Evolutionary conservation across 2,888 invertebrate genomes (phyloP).

Genomic region (Lasioglossum lativentre): DNA sequence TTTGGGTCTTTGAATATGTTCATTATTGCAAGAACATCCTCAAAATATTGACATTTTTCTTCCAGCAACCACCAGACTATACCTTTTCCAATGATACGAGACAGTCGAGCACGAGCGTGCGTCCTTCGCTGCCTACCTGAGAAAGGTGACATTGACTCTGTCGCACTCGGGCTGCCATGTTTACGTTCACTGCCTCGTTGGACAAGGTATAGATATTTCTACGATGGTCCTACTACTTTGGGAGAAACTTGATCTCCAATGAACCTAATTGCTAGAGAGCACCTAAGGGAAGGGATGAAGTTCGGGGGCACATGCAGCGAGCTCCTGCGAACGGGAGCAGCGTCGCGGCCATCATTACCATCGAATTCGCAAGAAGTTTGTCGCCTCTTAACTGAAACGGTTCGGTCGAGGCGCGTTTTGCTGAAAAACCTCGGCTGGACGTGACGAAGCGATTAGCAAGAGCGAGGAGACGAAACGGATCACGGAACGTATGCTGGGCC

Average conservation of each 20-base stretch:
- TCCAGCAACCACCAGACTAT: no score
- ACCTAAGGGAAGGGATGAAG: neutral
- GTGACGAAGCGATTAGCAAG: constrained; percentile 50
- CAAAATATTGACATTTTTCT: no score
- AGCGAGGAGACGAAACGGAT: constrained; percentile 39
- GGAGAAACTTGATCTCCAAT: neutral
- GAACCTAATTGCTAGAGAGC: neutral
- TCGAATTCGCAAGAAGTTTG: neutral
- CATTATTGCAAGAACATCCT: no score
- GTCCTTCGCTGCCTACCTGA: no score
- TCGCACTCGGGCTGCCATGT: no score
- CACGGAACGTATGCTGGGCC: constrained; percentile 23
- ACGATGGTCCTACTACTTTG: no score
- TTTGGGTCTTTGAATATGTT: no score
- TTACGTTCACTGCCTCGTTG: no score
- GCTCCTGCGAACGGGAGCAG: neutral
- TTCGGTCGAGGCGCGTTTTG: neutral
- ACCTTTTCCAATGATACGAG: no score
- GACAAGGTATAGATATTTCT: no score
- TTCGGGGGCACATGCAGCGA: neutral
- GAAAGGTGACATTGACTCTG: no score
- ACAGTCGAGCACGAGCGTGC: no score
- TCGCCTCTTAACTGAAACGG: neutral
- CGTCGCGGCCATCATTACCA: neutral
- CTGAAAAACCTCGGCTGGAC: constrained; percentile 33